phyloP scores from a whole-genome alignment of 2,888 invertebrate genomes.

The Protula sp. region DNA sequence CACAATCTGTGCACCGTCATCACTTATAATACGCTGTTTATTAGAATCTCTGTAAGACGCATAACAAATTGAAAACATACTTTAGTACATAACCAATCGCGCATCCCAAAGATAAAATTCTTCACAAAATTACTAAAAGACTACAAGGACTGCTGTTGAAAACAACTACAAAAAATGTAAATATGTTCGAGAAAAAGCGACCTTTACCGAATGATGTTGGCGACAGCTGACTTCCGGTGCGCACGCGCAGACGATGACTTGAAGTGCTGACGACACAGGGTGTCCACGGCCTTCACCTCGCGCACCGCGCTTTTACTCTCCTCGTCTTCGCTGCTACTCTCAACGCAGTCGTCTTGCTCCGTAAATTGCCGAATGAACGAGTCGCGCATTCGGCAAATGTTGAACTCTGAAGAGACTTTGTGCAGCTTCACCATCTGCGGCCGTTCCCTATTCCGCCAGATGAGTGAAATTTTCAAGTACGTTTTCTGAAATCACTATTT shows the following conservation, averaged over 20 bases:
- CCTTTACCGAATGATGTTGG: neutral
- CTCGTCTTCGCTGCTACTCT: too few relatives aligned
- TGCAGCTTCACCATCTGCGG: slow-evolving; percentile 91
- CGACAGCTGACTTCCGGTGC: neutral
- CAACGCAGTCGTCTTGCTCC: slow-evolving; percentile 20
- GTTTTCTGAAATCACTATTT: too few relatives aligned
- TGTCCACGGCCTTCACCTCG: too few relatives aligned
- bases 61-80: neutral
- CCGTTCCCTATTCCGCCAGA: slow-evolving; percentile 70
- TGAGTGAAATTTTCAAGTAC: slow-evolving; percentile 3
- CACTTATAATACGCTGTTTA: slow-evolving; percentile 83
- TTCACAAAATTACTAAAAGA: too few relatives aligned
- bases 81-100: neutral
- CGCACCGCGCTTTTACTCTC: too few relatives aligned
- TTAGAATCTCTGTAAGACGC: slow-evolving; percentile 68
- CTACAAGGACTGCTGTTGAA: too few relatives aligned
- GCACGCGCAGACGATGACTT: neutral
- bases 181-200: too few relatives aligned
- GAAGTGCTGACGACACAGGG: too few relatives aligned
- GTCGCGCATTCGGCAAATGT: slow-evolving; percentile 72
- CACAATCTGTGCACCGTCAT: slow-evolving; percentile 83
- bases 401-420: slow-evolving; percentile 76
- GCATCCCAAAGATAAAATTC: too few relatives aligned
- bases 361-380: slow-evolving; percentile 95
- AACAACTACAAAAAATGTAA: too few relatives aligned